Conservation (phyloP, 2,113 vertebrate genomes). For the Microcebus murinus region DNA sequence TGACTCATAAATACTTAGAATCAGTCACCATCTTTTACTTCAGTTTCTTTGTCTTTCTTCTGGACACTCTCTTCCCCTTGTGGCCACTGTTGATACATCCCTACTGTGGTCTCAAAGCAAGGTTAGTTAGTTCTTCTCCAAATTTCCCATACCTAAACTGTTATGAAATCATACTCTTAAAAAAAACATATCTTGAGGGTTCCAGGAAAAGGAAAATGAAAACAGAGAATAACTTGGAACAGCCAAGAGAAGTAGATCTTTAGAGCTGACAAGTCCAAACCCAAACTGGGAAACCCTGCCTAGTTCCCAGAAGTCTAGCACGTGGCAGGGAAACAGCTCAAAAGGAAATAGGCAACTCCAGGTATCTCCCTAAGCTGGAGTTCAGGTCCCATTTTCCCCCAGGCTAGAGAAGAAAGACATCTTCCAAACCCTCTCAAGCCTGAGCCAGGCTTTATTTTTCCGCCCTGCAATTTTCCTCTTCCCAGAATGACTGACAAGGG, state of each 20-base stretch:
- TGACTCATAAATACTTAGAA: not conserved
- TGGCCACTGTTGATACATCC: not conserved
- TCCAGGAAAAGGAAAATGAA: not conserved
- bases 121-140: not conserved
- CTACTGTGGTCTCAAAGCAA: not conserved
- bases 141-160: not conserved
- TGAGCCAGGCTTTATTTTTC: not conserved
- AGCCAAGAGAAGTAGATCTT: not conserved
- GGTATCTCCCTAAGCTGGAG: not conserved
- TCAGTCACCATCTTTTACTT: not conserved
- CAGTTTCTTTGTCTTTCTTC: not conserved
- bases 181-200: not conserved
- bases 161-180: not conserved
- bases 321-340: not conserved
- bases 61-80: not conserved
- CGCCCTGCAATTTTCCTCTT: not conserved
- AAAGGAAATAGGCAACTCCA: not conserved
- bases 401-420: conserved; percentile 31
- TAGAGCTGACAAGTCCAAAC: not conserved
- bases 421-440: not conserved
- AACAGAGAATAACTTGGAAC: not conserved
- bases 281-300: not conserved
- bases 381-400: not conserved
- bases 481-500: not conserved
- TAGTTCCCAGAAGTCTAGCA: not conserved